phyloP scores from a whole-genome alignment of 2,888 invertebrate species.

The Stenotaenia linearis region DNA sequence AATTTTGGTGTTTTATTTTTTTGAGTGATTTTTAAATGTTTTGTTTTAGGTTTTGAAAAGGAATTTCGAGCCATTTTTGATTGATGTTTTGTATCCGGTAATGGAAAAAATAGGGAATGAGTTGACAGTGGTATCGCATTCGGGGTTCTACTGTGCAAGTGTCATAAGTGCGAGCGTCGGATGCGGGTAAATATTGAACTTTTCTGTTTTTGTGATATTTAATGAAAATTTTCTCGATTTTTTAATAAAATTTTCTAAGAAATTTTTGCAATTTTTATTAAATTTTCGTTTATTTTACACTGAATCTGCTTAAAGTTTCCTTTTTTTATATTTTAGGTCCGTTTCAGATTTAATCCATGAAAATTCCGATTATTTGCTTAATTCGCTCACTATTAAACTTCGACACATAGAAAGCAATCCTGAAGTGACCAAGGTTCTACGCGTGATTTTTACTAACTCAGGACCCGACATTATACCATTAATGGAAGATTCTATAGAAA shows the following conservation, averaged over 20 bases:
- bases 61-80: background rate
- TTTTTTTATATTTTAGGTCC: background rate
- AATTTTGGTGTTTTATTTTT: background rate
- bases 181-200: background rate
- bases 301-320: background rate
- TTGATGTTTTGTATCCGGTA: background rate
- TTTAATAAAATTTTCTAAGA: too few relatives aligned
- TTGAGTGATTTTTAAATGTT: background rate
- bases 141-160: background rate
- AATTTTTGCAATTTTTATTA: too few relatives aligned
- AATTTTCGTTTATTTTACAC: background rate
- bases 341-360: background rate
- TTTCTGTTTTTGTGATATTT: too few relatives aligned
- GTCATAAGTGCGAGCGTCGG: background rate
- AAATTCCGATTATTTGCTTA: background rate
- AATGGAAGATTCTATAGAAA: background rate
- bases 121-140: background rate
- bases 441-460: background rate
- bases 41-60: background rate
- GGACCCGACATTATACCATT: background rate
- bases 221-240: too few relatives aligned
- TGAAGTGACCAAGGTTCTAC: background rate
- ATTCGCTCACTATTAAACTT: background rate
- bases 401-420: background rate
- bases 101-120: conserved; percentile 4